Conservation (phyloP, 1,140 invertebrate species). For the Rhagoletis pomonella region DNA sequence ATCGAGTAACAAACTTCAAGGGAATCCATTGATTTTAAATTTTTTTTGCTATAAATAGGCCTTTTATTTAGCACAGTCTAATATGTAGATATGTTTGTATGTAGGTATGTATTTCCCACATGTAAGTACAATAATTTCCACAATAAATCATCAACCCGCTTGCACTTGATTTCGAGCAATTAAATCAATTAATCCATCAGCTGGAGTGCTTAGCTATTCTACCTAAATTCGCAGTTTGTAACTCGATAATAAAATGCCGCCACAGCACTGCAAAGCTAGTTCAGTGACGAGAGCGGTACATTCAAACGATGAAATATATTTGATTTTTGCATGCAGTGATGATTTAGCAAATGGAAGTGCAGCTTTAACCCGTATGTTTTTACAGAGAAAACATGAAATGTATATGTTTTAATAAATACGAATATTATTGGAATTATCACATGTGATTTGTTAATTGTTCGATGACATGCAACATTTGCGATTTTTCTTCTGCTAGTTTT, state of each 20-base stretch:
- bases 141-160: slow-evolving; percentile 23
- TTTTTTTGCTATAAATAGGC: too few relatives aligned
- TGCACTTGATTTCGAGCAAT: slow-evolving; percentile 40
- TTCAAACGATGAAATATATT: not conserved
- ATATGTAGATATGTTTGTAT: too few relatives aligned
- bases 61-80: not conserved
- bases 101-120: not conserved
- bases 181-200: slow-evolving; percentile 44
- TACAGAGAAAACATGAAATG: not conserved
- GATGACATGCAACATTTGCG: slow-evolving; percentile 11
- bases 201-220: not conserved
- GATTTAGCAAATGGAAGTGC: not conserved
- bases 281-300: not conserved
- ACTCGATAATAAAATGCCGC: slow-evolving; percentile 14
- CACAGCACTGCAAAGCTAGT: not conserved
- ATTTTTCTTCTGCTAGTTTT: not conserved
- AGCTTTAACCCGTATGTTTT: not conserved
- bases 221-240: slow-evolving; percentile 24
- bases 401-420: not conserved
- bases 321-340: not conserved
- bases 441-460: not conserved
- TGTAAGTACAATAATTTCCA: not conserved
- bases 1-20: too few relatives aligned
- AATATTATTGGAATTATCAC: slow-evolving; percentile 1
- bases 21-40: too few relatives aligned